Base-by-base conservation (phyloP, 2,797 vertebrate species). In the Limosa lapponica region DNA sequence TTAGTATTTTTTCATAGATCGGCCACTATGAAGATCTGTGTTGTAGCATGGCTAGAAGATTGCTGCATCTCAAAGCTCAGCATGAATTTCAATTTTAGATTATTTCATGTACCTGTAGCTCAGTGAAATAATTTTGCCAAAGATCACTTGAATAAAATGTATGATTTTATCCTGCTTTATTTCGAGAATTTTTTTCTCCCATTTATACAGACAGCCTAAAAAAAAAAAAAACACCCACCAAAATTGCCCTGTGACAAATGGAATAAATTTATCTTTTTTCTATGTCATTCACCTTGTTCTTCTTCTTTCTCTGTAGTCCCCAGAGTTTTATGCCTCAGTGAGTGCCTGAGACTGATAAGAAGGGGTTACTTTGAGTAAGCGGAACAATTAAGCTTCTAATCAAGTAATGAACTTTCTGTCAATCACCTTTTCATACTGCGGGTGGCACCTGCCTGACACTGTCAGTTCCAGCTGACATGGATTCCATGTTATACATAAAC, bases 41-140 rank as follows among this genome's bases (percentile, higher is more conserved):
- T 48, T 64, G 15, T 13, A 82, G 12, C 19, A 51, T 75, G 37
- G 17, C 36, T 81, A 55, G 43, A 91, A 89, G 44, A 89, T 77
- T 92, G 70, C 5, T 90, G 32, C 71, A 87, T 59, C 85, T 91
- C 78, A 95, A 96, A 90, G 24, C 32, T 80, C 93, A 96, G 32
- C 30, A 85, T 77, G 55, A 79, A 52, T 82, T 81, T 93, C 71
- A 82, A 10, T 49, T 95, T 82, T 69, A 72, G 22, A 86, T 89
- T 75, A 88, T 88, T 58, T 88, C 37, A 85, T 87, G 64, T 61
- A 79, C 20, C 32, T 81, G 15, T 62, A 73, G 36, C 5, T 93
- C 69, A 83, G 36, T 64, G 85, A 89, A 89, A 24, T 57, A 90
- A 89, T 85, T 91, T 94, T 77, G 51, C 4, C 55, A 88, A 91